Conservation (phyloP, 2,113 vertebrate genomes). For the Spilogale gracilis region DNA sequence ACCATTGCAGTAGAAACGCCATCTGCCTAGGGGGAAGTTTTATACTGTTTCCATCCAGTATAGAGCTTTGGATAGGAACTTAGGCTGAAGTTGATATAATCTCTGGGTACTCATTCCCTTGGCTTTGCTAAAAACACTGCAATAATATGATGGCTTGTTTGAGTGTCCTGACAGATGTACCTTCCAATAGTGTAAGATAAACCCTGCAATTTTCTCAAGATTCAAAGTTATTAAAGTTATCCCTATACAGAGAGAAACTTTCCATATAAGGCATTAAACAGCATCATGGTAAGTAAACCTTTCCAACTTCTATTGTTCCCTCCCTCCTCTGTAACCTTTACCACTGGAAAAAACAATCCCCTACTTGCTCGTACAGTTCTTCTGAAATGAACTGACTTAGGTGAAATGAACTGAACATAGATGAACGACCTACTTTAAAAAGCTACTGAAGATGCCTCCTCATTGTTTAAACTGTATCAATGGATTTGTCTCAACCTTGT, state of each 20-base stretch:
- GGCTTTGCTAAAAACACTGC: slow-evolving; percentile 28
- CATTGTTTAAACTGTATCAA: background rate
- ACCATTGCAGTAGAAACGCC: background rate
- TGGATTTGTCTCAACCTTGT: background rate
- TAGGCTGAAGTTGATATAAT: background rate
- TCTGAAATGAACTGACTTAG: background rate
- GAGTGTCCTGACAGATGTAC: background rate
- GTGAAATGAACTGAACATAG: background rate
- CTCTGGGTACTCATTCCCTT: slow-evolving; percentile 1
- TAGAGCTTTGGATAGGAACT: slow-evolving; percentile 25
- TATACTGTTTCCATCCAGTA: background rate
- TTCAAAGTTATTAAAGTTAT: slow-evolving; percentile 34
- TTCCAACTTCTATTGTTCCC: background rate
- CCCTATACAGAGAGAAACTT: background rate
- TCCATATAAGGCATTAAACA: background rate
- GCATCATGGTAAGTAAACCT: background rate
- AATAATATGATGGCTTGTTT: background rate
- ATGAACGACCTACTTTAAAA: background rate
- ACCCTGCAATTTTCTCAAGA: slow-evolving; percentile 30
- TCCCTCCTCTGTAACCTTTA: background rate
- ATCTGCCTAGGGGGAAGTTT: background rate
- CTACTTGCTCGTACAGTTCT: background rate
- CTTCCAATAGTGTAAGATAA: slow-evolving; percentile 43
- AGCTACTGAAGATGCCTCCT: background rate
- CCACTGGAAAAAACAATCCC: background rate